These are phyloP conservation scores for Creontiades dilutus DNA, from an alignment of 2,888 invertebrate species.

Conservation along the genomic window DNA sequence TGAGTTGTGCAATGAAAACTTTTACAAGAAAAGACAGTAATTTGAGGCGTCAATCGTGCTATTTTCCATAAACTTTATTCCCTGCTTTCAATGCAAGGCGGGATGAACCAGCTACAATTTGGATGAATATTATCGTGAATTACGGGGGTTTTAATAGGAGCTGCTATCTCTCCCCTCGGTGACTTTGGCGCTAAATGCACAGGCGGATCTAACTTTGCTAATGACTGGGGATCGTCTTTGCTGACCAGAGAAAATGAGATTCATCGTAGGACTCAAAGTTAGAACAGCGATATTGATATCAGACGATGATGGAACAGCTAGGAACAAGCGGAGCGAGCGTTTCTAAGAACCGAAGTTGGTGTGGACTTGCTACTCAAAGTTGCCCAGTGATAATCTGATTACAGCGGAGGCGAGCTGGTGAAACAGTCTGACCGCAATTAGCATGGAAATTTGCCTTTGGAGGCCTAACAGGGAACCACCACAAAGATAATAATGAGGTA, in stretches of 20 bases:
- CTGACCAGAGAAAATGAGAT: not conserved
- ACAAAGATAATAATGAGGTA: not conserved
- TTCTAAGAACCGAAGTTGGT: not conserved
- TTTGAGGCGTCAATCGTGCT: too few relatives aligned
- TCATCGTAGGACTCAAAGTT: not conserved
- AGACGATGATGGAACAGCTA: not conserved
- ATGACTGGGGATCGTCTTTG: not conserved
- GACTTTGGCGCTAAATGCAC: too few relatives aligned
- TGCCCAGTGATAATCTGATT: slow-evolving; percentile 1
- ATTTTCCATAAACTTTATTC: too few relatives aligned
- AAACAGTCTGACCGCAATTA: slow-evolving; percentile 16
- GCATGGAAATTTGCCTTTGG: slow-evolving; percentile 30
- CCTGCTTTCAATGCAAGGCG: too few relatives aligned
- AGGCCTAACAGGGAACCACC: not conserved
- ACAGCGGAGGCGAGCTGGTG: not conserved
- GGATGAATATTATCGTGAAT: too few relatives aligned
- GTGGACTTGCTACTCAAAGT: not conserved
- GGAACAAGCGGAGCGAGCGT: not conserved
- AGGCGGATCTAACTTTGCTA: not conserved
- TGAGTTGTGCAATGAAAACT: too few relatives aligned
- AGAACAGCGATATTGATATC: not conserved
- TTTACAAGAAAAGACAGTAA: too few relatives aligned
- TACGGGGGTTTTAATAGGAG: too few relatives aligned
- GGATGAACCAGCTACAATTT: too few relatives aligned
- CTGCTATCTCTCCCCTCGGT: too few relatives aligned